phyloP scores from a whole-genome alignment of 2,797 vertebrate genomes.

The Phataginus tetradactyla region DNA sequence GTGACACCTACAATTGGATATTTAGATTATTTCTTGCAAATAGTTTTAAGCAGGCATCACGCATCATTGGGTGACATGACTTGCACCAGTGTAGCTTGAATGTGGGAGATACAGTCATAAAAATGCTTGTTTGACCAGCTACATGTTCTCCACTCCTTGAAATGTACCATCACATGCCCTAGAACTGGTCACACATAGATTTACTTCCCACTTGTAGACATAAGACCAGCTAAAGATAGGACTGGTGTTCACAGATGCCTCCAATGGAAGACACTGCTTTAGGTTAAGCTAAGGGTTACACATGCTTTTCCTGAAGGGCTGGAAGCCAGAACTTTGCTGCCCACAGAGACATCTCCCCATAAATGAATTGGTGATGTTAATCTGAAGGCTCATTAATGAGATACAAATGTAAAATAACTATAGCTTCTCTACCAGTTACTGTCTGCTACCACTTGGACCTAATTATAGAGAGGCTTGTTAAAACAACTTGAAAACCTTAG shows the following conservation, averaged over 20 bases:
- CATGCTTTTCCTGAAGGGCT: slow-evolving; percentile 26
- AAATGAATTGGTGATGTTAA: slow-evolving; percentile 34
- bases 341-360: neutral
- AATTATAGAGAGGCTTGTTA: slow-evolving; percentile 76
- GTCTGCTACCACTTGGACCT: slow-evolving; percentile 61
- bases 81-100: slow-evolving; percentile 40
- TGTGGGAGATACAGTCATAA: slow-evolving; percentile 28
- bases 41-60: slow-evolving; percentile 50
- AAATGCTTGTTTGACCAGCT: slow-evolving; percentile 31
- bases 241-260: slow-evolving; percentile 48
- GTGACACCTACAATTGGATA: slow-evolving; percentile 64
- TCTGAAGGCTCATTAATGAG: slow-evolving; percentile 71
- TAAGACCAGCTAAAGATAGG: neutral
- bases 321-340: slow-evolving; percentile 49
- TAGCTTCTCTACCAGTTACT: slow-evolving; percentile 47
- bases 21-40: slow-evolving; percentile 79
- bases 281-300: slow-evolving; percentile 40
- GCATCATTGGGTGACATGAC: slow-evolving; percentile 52
- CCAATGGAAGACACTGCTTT: slow-evolving; percentile 45
- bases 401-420: slow-evolving; percentile 34
- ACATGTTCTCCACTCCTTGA: neutral
- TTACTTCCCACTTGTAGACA: neutral
- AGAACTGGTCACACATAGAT: neutral
- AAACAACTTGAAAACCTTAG: slow-evolving; percentile 68
- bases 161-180: neutral